Percentiles rank a stretch among this genome's conserved stretches.
Conservation (phyloP, 2,113 vertebrate species). For the Saccopteryx bilineata region DNA sequence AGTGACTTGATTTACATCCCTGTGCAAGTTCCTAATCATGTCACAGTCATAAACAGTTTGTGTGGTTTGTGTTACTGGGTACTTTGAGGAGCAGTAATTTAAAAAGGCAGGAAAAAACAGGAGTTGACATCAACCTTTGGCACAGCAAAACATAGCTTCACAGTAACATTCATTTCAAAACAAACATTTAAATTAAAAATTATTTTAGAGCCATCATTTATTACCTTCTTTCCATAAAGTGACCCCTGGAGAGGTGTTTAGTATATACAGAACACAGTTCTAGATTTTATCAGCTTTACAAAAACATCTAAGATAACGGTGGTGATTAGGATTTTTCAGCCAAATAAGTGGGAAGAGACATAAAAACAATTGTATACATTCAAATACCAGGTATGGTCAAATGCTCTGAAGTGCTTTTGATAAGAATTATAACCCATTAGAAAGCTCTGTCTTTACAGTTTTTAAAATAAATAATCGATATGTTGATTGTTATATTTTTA, state of each 20-base stretch:
- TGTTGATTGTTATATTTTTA: conserved; percentile 1
- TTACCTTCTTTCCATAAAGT: neutral
- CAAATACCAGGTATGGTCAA: neutral
- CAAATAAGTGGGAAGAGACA: neutral
- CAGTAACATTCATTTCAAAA: neutral
- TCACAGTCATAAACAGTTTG: neutral
- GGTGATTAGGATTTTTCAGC: neutral
- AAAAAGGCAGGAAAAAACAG: neutral
- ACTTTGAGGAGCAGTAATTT: neutral
- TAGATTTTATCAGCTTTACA: conserved; percentile 28
- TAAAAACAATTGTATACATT: neutral
- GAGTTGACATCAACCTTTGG: neutral
- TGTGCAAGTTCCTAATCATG: neutral
- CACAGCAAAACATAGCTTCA: conserved; percentile 3
- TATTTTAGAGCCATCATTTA: neutral
- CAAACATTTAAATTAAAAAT: conserved; percentile 19
- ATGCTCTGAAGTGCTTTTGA: neutral
- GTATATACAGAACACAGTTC: neutral
- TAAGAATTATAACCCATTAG: neutral
- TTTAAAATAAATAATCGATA: conserved; percentile 21
- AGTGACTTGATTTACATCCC: neutral
- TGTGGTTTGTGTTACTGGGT: neutral
- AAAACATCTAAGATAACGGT: neutral
- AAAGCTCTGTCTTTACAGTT: neutral
- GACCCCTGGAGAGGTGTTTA: neutral